A percentile compares a stretch with the other conserved stretches of the same genome.
phyloP scores from a whole-genome alignment of 1,140 invertebrate genomes.

The Atopsyche davidsoni region DNA sequence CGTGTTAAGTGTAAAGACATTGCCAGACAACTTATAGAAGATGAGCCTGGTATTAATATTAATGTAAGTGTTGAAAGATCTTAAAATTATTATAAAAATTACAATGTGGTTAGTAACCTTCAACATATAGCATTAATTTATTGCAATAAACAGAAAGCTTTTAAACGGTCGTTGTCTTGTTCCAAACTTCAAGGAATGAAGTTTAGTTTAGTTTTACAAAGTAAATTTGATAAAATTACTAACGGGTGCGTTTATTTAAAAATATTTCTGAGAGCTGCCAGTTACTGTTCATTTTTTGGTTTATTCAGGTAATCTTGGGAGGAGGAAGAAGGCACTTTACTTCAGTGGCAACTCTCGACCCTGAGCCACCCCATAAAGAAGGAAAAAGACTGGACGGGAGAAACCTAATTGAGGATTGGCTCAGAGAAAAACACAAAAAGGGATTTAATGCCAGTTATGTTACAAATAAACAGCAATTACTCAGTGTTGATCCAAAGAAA shows the following conservation, averaged over 20 bases:
- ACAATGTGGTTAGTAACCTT: too few species aligned
- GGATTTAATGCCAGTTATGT: conserved; percentile 53
- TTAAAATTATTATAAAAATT: too few species aligned
- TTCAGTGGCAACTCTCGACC: conserved; percentile 53
- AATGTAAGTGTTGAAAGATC: conserved; percentile 61
- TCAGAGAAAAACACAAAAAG: conserved; percentile 51
- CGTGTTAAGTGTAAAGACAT: conserved; percentile 63
- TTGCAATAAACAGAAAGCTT: not conserved
- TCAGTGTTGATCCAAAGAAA: conserved; percentile 51
- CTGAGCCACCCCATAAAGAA: conserved; percentile 50
- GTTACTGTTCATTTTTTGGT: conserved; percentile 41
- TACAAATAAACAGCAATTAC: conserved; percentile 52
- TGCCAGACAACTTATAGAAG: conserved; percentile 65
- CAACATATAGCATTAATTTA: too few species aligned
- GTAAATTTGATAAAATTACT: too few species aligned
- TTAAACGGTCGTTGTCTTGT: too few species aligned
- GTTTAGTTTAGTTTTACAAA: too few species aligned
- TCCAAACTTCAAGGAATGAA: too few species aligned
- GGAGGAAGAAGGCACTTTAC: conserved; percentile 62
- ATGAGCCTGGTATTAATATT: conserved; percentile 64
- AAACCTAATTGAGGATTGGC: conserved; percentile 67
- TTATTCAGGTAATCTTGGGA: conserved; percentile 53
- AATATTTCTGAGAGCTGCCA: too few species aligned
- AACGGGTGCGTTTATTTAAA: too few species aligned
- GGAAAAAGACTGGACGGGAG: conserved; percentile 58